phyloP scores from a whole-genome alignment of 1,140 invertebrate species.

The Procambarus clarkii region DNA sequence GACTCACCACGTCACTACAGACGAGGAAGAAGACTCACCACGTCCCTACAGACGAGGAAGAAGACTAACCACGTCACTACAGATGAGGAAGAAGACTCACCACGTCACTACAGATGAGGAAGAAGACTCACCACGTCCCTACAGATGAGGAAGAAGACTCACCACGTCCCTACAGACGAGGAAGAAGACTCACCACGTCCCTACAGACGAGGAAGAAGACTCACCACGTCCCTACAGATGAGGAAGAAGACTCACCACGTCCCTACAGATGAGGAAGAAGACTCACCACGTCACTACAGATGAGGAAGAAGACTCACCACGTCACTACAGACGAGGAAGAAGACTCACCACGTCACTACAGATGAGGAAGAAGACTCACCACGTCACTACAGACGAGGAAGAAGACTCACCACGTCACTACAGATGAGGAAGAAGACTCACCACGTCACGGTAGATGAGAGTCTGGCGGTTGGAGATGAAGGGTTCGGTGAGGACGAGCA shows the following conservation, averaged over 20 bases:
- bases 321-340: not conserved
- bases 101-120: too few species aligned
- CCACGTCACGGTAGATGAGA: constrained; percentile 34
- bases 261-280: too few species aligned
- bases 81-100: too few species aligned
- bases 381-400: not conserved
- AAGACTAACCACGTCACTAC: too few species aligned
- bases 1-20: too few species aligned
- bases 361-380: not conserved
- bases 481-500: constrained; percentile 40
- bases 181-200: not conserved
- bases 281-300: not conserved
- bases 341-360: not conserved
- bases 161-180: too few species aligned
- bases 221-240: not conserved
- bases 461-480: constrained; percentile 20
- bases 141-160: too few species aligned
- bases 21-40: too few species aligned
- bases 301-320: not conserved
- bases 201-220: not conserved
- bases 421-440: not conserved
- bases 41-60: too few species aligned
- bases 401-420: not conserved
- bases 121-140: too few species aligned
- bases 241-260: not conserved